Evolutionary conservation across 2,797 vertebrate species (phyloP).

Genomic region (Mus spretus): DNA sequence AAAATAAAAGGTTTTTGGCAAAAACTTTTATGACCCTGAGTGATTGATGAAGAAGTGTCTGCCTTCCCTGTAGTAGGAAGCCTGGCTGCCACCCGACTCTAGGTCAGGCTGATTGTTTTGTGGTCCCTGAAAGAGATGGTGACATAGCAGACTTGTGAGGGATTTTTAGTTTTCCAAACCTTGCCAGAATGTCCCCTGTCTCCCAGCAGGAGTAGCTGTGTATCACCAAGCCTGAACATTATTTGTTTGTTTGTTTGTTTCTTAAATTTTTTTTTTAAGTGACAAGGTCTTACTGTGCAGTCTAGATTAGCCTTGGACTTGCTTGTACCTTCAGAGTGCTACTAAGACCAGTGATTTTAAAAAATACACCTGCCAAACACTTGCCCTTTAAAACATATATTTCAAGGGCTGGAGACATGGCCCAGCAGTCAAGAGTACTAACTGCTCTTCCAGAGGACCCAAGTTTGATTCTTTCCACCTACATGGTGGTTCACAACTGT

Average conservation of each 20-base stretch:
- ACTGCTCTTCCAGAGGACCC: not conserved
- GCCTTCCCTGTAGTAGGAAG: not conserved
- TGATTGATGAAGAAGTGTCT: slow-evolving; percentile 33
- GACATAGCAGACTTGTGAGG: not conserved
- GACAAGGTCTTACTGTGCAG: not conserved
- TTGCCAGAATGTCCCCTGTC: not conserved
- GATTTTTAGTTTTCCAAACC: not conserved
- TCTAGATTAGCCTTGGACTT: not conserved
- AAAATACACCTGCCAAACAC: too few species aligned
- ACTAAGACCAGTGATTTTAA: not conserved
- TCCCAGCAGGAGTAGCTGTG: not conserved
- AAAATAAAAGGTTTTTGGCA: not conserved
- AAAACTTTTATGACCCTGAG: not conserved
- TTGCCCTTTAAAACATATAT: not conserved
- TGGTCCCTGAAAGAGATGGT: not conserved
- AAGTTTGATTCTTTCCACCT: not conserved
- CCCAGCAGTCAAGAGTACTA: not conserved
- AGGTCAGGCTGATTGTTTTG: not conserved
- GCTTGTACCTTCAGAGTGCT: not conserved
- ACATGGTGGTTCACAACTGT: not conserved
- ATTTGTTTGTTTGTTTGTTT: not conserved
- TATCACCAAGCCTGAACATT: not conserved
- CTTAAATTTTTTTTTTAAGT: not conserved
- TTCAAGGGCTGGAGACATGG: not conserved
- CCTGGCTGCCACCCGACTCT: not conserved